Evolutionary conservation across 2,888 invertebrate species (phyloP).

Genomic region (Phyllotreta striolata): DNA sequence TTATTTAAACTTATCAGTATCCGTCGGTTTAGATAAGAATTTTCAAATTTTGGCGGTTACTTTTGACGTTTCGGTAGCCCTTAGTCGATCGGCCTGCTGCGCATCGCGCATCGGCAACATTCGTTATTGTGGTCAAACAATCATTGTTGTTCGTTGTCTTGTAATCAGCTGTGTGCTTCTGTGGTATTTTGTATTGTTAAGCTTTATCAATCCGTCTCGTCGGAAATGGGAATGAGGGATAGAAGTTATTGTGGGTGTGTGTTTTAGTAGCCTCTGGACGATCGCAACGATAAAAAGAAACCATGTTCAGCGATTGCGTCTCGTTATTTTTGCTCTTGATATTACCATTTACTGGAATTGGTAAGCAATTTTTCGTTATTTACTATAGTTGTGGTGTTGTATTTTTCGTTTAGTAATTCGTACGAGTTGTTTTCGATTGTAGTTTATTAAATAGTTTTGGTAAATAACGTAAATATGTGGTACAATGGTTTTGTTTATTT

Average conservation of each 20-base stretch:
- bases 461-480: background rate
- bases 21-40: background rate
- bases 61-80: background rate
- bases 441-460: background rate
- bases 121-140: slow-evolving; percentile 12
- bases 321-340: slow-evolving; percentile 73
- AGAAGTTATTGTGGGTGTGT: slow-evolving; percentile 41
- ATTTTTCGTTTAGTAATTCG: background rate
- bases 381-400: slow-evolving; percentile 34
- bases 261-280: slow-evolving; percentile 38
- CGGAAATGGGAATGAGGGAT: slow-evolving; percentile 37
- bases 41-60: background rate
- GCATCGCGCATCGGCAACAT: slow-evolving; percentile 1
- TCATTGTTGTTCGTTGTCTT: slow-evolving; percentile 12
- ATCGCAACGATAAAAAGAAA: slow-evolving; percentile 37
- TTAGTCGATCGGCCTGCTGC: slow-evolving; percentile 1
- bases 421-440: background rate
- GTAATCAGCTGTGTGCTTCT: slow-evolving; percentile 13
- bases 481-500: background rate
- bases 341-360: slow-evolving; percentile 75
- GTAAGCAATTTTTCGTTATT: slow-evolving; percentile 62
- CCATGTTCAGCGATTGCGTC: slow-evolving; percentile 57
- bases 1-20: no score
- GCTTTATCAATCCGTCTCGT: background rate
- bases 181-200: slow-evolving; percentile 15